phyloP scores from a whole-genome alignment of 1,140 invertebrate genomes.

The Colletes gigas region DNA sequence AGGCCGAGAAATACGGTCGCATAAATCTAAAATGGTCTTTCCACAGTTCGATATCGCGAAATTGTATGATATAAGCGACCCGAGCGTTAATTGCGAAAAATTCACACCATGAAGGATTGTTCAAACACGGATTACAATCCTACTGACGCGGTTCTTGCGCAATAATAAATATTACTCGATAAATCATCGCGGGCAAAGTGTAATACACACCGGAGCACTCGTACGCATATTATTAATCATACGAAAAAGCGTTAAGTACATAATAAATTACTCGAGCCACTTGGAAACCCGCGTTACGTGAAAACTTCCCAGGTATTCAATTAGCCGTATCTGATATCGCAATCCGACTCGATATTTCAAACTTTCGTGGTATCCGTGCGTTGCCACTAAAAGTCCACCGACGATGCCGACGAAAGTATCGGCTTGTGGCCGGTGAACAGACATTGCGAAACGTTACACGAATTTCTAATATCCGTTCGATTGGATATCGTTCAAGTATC shows the following conservation, averaged over 20 bases:
- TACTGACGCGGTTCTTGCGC: conserved; percentile 5
- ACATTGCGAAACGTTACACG: conserved; percentile 30
- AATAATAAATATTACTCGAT: conserved; percentile 40
- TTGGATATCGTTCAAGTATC: conserved; percentile 1
- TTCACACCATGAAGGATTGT: not conserved
- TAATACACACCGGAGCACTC: not conserved
- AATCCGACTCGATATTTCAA: conserved; percentile 49
- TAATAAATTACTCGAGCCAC: conserved; percentile 39
- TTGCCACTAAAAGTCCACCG: conserved; percentile 1
- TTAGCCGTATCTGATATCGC: conserved; percentile 49
- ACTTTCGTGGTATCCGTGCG: conserved; percentile 30
- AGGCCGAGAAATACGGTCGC: not conserved
- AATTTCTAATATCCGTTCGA: conserved; percentile 37
- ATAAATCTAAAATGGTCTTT: not conserved
- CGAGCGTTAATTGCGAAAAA: conserved; percentile 15
- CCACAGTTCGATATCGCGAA: not conserved
- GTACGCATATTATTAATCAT: conserved; percentile 42
- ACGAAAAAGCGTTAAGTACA: conserved; percentile 51
- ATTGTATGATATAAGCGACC: not conserved
- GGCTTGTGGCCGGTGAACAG: not conserved
- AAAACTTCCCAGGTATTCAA: conserved; percentile 43
- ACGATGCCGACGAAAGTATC: conserved; percentile 29
- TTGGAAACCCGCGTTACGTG: conserved; percentile 39
- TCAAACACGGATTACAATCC: conserved; percentile 28
- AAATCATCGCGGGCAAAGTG: conserved; percentile 35